phyloP scores from a whole-genome alignment of 2,797 vertebrate species.

The Propithecus perrieri region DNA sequence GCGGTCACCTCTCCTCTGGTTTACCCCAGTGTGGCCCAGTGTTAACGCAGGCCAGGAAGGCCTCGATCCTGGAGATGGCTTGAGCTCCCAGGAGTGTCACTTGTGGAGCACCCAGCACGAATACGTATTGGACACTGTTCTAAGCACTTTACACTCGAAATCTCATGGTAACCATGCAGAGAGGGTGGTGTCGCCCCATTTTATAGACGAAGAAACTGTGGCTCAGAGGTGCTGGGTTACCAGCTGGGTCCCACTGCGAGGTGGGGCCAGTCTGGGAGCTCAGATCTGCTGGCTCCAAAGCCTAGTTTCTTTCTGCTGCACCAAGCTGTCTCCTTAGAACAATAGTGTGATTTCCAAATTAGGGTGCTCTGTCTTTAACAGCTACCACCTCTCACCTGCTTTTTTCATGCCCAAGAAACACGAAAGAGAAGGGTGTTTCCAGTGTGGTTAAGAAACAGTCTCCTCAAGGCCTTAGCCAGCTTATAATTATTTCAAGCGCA shows the following conservation, averaged over 20 bases:
- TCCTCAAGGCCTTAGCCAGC: not conserved
- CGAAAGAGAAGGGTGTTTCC: not conserved
- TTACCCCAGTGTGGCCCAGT: not conserved
- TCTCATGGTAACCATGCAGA: not conserved
- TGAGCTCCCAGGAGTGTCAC: not conserved
- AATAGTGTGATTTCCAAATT: not conserved
- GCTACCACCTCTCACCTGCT: not conserved
- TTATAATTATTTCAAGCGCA: slow-evolving; percentile 14
- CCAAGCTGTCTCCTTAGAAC: not conserved
- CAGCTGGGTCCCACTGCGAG: not conserved
- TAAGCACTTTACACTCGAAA: not conserved
- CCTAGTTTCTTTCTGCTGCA: not conserved
- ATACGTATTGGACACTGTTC: not conserved
- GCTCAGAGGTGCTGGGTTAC: not conserved
- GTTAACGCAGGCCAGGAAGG: not conserved
- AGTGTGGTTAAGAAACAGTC: not conserved
- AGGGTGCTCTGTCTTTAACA: not conserved
- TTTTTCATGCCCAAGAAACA: not conserved
- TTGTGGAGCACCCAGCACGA: not conserved
- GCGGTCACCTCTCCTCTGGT: not conserved
- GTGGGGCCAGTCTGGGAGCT: not conserved
- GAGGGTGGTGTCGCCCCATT: not conserved
- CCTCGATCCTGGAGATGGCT: not conserved
- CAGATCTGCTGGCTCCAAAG: not conserved
- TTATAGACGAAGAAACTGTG: not conserved